phyloP scores from a whole-genome alignment of 2,797 vertebrate genomes.

The Sebastes reedi region DNA sequence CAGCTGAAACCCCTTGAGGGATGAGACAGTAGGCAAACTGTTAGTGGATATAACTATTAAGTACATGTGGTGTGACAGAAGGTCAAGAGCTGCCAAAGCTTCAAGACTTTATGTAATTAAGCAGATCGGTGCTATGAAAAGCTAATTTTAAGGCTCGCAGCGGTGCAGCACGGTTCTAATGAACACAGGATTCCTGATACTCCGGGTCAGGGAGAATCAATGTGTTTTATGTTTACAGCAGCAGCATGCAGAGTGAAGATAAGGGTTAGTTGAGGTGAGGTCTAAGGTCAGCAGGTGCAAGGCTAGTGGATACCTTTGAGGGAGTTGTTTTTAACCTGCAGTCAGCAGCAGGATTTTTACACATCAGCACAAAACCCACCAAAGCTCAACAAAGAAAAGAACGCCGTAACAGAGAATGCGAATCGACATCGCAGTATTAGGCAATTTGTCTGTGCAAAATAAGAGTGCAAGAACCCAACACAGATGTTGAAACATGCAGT shows the following conservation, averaged over 20 bases:
- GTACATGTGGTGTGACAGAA: not conserved
- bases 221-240: not conserved
- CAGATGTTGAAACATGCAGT: too few relatives aligned
- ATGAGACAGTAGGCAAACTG: not conserved
- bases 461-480: too few relatives aligned
- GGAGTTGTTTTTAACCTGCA: not conserved
- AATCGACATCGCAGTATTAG: not conserved
- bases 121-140: not conserved
- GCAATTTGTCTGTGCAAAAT: too few relatives aligned
- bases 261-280: not conserved
- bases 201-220: not conserved
- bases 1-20: not conserved
- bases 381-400: not conserved
- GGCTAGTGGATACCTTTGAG: not conserved
- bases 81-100: not conserved
- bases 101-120: not conserved
- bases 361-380: not conserved
- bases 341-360: not conserved
- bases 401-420: not conserved
- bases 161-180: not conserved
- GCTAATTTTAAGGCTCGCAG: not conserved
- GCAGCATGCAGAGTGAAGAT: not conserved
- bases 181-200: not conserved
- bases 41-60: not conserved
- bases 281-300: not conserved